Evolutionary conservation across 1,140 invertebrate species (phyloP).

Genomic region (Lutraria rhynchaena): DNA sequence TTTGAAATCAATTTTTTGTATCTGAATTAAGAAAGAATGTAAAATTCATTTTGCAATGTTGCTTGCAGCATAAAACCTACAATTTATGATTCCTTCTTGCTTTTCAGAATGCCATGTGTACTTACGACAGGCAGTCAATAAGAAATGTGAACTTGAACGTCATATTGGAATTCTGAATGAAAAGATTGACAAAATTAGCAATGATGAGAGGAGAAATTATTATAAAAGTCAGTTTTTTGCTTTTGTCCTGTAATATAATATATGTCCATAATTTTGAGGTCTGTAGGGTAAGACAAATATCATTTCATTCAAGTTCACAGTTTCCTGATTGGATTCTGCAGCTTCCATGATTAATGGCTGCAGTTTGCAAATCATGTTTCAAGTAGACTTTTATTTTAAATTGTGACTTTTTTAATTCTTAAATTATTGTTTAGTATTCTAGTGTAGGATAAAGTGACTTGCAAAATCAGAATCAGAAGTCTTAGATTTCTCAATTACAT

Average conservation of each 20-base stretch:
- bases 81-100: not conserved
- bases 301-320: not conserved
- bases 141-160: conserved; percentile 24
- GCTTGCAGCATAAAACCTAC: too few relatives aligned
- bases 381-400: too few relatives aligned
- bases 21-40: too few relatives aligned
- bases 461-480: too few relatives aligned
- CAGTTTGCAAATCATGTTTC: not conserved
- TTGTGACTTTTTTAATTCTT: too few relatives aligned
- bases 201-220: conserved; percentile 2
- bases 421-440: too few relatives aligned
- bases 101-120: conserved; percentile 22
- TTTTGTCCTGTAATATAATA: not conserved
- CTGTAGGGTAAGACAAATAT: not conserved
- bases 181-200: not conserved
- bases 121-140: conserved; percentile 34
- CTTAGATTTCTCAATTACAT: too few relatives aligned
- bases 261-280: not conserved
- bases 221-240: conserved; percentile 8
- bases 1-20: too few relatives aligned
- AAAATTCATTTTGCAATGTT: too few relatives aligned
- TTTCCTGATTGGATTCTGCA: not conserved
- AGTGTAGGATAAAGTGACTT: too few relatives aligned
- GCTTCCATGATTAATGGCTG: not conserved
- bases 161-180: conserved; percentile 4